A percentile compares a stretch with the other conserved stretches of the same genome.
Conservation (phyloP, 30 jellyfish, hydroid and myxozoan species). For the Aurelia coerulea region DNA sequence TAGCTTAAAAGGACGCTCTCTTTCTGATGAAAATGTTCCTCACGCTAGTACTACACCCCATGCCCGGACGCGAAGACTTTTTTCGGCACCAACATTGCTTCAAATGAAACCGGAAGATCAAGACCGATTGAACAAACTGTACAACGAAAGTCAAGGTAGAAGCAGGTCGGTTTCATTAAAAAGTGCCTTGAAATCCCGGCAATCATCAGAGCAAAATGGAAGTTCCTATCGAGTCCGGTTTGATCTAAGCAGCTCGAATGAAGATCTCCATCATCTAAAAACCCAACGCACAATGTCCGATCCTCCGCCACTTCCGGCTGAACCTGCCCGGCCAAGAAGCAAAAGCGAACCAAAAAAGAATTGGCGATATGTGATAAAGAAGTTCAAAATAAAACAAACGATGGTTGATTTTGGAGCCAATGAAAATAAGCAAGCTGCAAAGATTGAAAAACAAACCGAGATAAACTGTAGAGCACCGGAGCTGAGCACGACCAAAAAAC, state of each 20-base stretch:
- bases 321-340: background rate
- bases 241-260: constrained; percentile 46
- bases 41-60: background rate
- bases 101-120: constrained; percentile 9
- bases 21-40: constrained; percentile 1
- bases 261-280: background rate
- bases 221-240: constrained; percentile 45
- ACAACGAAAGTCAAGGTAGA: background rate
- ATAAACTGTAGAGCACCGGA: background rate
- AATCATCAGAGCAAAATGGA: constrained; percentile 30
- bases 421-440: background rate
- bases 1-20: background rate
- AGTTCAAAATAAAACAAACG: constrained; percentile 39
- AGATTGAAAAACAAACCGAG: background rate
- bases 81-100: constrained; percentile 15
- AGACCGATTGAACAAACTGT: background rate
- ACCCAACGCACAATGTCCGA: constrained; percentile 2
- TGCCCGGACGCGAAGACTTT: constrained; percentile 1
- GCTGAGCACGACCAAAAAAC: background rate
- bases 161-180: constrained; percentile 31
- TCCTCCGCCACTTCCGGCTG: background rate
- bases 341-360: constrained; percentile 23
- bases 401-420: constrained; percentile 28
- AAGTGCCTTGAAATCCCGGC: constrained; percentile 46
- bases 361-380: constrained; percentile 50